phyloP scores from a whole-genome alignment of 2,113 vertebrate genomes.

The Pogona vitticeps region DNA sequence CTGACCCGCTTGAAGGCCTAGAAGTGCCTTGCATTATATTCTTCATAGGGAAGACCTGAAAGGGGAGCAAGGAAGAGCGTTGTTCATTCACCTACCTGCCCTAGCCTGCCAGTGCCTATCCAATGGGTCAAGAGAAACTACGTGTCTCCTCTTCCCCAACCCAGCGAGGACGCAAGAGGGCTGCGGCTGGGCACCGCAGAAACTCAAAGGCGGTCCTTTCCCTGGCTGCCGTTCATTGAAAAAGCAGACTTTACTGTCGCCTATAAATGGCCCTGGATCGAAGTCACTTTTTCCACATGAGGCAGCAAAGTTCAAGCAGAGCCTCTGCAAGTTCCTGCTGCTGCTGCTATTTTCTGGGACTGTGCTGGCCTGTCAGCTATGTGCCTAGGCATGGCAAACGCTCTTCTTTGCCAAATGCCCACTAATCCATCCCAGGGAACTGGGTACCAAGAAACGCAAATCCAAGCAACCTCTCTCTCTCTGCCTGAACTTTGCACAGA shows the following conservation, averaged over 20 bases:
- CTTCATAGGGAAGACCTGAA: not conserved
- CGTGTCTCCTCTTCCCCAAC: not conserved
- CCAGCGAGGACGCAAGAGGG: not conserved
- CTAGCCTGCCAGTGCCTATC: conserved; percentile 28
- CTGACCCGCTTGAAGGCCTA: conserved; percentile 63
- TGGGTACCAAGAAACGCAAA: not conserved
- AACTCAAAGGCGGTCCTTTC: conserved; percentile 49
- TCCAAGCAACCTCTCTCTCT: not conserved
- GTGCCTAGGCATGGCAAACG: not conserved
- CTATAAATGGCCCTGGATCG: conserved; percentile 62
- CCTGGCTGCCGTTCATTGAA: conserved; percentile 42
- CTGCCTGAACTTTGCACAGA: conserved; percentile 10
- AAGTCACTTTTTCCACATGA: conserved; percentile 19
- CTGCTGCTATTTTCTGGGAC: not conserved
- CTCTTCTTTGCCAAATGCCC: not conserved
- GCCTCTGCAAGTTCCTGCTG: conserved; percentile 17
- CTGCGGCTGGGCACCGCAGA: conserved; percentile 17
- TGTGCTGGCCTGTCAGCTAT: not conserved
- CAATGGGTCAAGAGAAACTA: conserved; percentile 34
- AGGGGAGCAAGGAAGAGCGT: conserved; percentile 14
- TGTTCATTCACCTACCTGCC: conserved; percentile 6
- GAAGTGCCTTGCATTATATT: conserved; percentile 42
- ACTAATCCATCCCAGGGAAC: not conserved
- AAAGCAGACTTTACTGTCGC: conserved; percentile 64
- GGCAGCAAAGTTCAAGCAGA: conserved; percentile 48